Evolutionary conservation across 2,888 invertebrate genomes (phyloP), one percentile per base, ranked within the genome.

Genomic region (Sphaerolaimus hirsutus): DNA sequence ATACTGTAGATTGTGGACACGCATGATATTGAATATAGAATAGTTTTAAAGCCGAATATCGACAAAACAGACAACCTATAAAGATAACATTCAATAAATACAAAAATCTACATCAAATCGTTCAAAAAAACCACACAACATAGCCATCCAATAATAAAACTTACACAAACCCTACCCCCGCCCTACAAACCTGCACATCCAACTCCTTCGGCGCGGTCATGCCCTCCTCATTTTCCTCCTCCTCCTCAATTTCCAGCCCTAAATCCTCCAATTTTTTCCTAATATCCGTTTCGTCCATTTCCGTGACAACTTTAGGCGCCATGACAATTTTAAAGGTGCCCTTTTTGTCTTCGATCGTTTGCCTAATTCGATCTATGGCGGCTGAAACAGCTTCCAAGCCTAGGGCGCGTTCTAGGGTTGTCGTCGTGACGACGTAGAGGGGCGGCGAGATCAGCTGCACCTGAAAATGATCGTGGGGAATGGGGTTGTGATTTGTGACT

Each of bases 381-480:
- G 78, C 76, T 59, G 82, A 79, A 44, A 97, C 68, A 5, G 81
- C 78, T 66, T 79, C 80, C 41, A 97, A 71, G 2, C 93, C 93
- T 56, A 89, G 87, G 43, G 77, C 74, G 63, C 87, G 81, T 64
- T 99, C 97, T 25, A 93, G 81, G 0, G 97, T 97, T 26, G 89
- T 84, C 41, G 93, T 91, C 19, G 93, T 97, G 76, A 99, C 86
- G 49, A 97, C 91, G 70, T 89, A 97, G 55, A 89, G 71, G 46
- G 97, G 97, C 29, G 97, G 93, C 4, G 97, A 97, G 63, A 97
- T 97, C 54, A 97, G 72, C 69, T 97, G 93, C 57, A 97, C 97
- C 74, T 72, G 56, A 25, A 53, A 44, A 36, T 36, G 7, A n/a
- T 3, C 14, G 12, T n/a, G n/a, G n/a, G n/a, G n/a, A n/a, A n/a